A percentile compares a stretch with the other conserved stretches of the same genome.
Evolutionary conservation across 2,113 vertebrate species (phyloP).

Genomic region (Pterocles burchelli): DNA sequence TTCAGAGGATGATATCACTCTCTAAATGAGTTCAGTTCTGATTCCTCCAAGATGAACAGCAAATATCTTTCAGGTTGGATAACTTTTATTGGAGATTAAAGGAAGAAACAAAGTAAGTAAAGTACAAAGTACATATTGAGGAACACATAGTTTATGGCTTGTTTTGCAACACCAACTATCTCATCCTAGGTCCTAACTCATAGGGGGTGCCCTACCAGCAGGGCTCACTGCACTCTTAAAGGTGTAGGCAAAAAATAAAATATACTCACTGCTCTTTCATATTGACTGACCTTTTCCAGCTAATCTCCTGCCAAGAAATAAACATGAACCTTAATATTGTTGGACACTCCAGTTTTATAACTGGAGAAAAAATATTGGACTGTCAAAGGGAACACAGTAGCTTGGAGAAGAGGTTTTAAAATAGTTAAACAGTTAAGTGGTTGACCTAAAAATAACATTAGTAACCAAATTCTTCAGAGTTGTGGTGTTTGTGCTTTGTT

Average conservation of each 20-base stretch:
- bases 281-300: neutral
- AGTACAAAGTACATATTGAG: neutral
- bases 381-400: neutral
- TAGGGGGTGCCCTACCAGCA: neutral
- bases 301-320: neutral
- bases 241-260: neutral
- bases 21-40: slow-evolving; percentile 13
- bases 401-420: neutral
- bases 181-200: neutral
- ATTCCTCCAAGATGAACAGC: slow-evolving; percentile 7
- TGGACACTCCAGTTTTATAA: neutral
- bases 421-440: neutral
- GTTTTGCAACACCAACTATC: neutral
- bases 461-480: neutral
- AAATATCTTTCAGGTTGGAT: neutral
- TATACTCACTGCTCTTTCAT: neutral
- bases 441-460: neutral
- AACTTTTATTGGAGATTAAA: neutral
- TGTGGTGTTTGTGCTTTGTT: neutral
- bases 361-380: neutral
- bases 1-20: slow-evolving; percentile 6
- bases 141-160: fast-evolving
- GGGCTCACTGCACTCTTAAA: neutral
- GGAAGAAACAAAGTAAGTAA: neutral
- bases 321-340: neutral